Percentiles rank a stretch among this genome's conserved stretches.
phyloP scores from a whole-genome alignment of 2,888 invertebrate species.

The Pogonocherus hispidulus region DNA sequence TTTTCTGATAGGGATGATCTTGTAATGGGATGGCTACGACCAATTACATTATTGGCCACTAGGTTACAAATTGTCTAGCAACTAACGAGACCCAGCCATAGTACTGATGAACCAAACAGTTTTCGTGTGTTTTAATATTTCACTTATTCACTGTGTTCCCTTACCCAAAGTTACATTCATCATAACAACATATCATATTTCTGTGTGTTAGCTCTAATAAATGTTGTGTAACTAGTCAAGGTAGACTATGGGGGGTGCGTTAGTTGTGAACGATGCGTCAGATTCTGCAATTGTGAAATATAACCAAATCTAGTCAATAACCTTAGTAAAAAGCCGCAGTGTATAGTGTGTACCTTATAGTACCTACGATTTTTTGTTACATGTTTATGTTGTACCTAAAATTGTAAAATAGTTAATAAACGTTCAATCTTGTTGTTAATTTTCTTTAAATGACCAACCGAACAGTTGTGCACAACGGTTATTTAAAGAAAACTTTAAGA shows the following conservation, averaged over 20 bases:
- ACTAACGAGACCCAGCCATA: slow-evolving; percentile 44
- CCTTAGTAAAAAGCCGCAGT: slow-evolving; percentile 44
- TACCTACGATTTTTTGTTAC: slow-evolving; percentile 44
- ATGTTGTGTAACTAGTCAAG: slow-evolving; percentile 45
- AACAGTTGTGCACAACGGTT: slow-evolving; percentile 33
- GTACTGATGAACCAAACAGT: slow-evolving; percentile 34
- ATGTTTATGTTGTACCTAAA: slow-evolving; percentile 45
- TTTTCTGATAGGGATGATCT: slow-evolving; percentile 31
- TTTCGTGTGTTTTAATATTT: slow-evolving; percentile 39
- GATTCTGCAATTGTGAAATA: slow-evolving; percentile 53
- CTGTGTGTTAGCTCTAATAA: slow-evolving; percentile 46
- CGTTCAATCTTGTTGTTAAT: slow-evolving; percentile 46
- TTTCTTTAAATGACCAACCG: slow-evolving; percentile 41
- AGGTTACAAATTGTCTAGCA: slow-evolving; percentile 46
- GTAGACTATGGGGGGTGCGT: slow-evolving; percentile 43
- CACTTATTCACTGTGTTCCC: slow-evolving; percentile 38
- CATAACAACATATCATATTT: slow-evolving; percentile 45
- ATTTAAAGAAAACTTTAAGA: slow-evolving; percentile 48
- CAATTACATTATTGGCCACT: slow-evolving; percentile 49
- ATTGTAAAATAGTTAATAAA: slow-evolving; percentile 44
- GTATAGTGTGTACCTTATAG: slow-evolving; percentile 47
- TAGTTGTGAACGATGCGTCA: slow-evolving; percentile 51
- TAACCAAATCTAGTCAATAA: slow-evolving; percentile 53
- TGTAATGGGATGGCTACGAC: slow-evolving; percentile 44
- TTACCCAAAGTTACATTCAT: slow-evolving; percentile 40